phyloP scores from a whole-genome alignment of 2,113 vertebrate species.

The Asarcornis scutulata region DNA sequence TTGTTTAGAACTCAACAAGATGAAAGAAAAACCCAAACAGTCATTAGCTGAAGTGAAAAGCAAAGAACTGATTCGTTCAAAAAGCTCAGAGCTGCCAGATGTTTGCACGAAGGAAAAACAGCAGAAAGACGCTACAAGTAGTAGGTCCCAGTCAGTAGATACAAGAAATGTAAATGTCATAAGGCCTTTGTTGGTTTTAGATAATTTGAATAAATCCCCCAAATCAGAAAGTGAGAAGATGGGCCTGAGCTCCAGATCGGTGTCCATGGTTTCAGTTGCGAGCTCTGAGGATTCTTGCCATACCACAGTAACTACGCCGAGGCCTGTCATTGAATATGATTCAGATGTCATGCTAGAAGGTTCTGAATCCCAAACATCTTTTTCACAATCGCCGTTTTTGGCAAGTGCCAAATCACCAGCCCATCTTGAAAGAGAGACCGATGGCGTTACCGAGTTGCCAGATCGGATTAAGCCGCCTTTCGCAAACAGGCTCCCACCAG shows the following conservation, averaged over 20 bases:
- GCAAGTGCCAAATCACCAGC: constrained; percentile 88
- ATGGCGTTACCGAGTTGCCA: constrained; percentile 80
- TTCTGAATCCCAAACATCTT: constrained; percentile 91
- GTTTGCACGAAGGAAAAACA: constrained; percentile 82
- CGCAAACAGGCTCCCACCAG: constrained; percentile 78
- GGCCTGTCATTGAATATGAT: constrained; percentile 85
- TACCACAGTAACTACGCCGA: constrained; percentile 85
- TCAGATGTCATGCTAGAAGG: constrained; percentile 89
- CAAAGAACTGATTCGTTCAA: constrained; percentile 91
- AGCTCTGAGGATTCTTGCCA: constrained; percentile 96
- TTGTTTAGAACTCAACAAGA: constrained; percentile 83
- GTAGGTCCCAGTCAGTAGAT: constrained; percentile 88
- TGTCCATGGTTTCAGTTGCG: constrained; percentile 90
- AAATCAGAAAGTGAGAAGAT: constrained; percentile 88
- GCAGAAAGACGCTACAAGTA: constrained; percentile 83
- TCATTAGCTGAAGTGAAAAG: constrained; percentile 75
- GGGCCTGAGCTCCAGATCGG: constrained; percentile 88
- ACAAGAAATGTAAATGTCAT: constrained; percentile 77
- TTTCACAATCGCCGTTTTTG: constrained; percentile 88
- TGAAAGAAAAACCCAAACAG: constrained; percentile 84
- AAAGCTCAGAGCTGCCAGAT: constrained; percentile 91
- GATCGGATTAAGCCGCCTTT: constrained; percentile 79
- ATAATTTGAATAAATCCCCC: constrained; percentile 87
- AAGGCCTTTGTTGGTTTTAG: constrained; percentile 79
- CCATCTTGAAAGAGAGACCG: constrained; percentile 84